Percentiles rank a stretch among this genome's conserved stretches.
Evolutionary conservation across 2,113 vertebrate species (phyloP).

Genomic region (Formicarius rufipectus): DNA sequence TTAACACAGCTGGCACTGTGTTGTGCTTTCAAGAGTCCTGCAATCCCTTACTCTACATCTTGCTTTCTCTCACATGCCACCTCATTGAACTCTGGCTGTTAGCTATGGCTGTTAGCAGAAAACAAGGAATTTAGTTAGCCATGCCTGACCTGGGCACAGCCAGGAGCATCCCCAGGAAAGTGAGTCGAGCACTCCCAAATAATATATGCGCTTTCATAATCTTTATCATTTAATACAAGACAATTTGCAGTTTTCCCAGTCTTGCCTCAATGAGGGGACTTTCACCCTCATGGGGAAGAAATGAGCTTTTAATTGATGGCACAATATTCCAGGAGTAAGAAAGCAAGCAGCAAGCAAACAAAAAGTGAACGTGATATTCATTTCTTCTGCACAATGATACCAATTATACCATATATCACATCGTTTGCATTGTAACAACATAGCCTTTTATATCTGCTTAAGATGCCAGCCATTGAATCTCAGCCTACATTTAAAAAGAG

Average conservation of each 20-base stretch:
- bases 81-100: neutral
- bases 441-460: neutral
- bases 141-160: neutral
- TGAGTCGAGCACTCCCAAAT: neutral
- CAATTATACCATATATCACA: neutral
- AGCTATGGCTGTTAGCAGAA: neutral
- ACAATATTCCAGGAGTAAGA: neutral
- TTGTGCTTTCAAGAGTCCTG: neutral
- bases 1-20: neutral
- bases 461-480: slow-evolving; percentile 18
- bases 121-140: neutral
- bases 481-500: neutral
- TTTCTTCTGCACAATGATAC: neutral
- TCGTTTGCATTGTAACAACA: neutral
- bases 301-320: slow-evolving; percentile 7
- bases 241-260: neutral
- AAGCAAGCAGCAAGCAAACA: neutral
- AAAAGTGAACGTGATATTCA: neutral
- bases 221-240: neutral
- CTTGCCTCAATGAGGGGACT: neutral
- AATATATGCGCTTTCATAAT: neutral
- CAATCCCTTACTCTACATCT: neutral
- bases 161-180: neutral
- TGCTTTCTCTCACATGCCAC: neutral
- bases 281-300: neutral